phyloP scores from a whole-genome alignment of 2,113 vertebrate genomes.

The Syrmaticus mikado region DNA sequence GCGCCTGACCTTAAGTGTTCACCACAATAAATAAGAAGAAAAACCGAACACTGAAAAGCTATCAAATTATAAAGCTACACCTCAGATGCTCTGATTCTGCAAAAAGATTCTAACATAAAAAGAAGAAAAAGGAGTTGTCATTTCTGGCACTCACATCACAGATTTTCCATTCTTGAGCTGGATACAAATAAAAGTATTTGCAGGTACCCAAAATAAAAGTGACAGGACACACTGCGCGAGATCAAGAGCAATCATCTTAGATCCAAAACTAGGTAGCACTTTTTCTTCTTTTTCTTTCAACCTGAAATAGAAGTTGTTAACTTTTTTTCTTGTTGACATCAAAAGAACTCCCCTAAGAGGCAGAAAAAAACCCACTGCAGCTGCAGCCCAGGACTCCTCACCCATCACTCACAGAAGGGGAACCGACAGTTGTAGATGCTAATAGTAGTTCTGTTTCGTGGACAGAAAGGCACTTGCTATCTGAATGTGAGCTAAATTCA shows the following conservation, averaged over 20 bases:
- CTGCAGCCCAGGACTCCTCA: background rate
- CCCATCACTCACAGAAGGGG: background rate
- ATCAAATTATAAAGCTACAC: background rate
- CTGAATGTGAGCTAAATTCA: background rate
- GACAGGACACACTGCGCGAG: background rate
- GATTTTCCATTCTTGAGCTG: background rate
- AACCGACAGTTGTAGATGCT: background rate
- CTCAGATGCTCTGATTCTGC: background rate
- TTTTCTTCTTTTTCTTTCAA: background rate
- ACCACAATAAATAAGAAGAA: slow-evolving; percentile 1
- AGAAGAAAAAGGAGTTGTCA: slow-evolving; percentile 16
- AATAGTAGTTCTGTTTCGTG: background rate
- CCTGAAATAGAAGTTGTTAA: background rate
- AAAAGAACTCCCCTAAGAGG: slow-evolving; percentile 7
- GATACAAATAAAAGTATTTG: slow-evolving; percentile 36
- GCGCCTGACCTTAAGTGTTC: background rate
- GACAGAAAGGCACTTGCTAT: background rate
- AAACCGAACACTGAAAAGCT: background rate
- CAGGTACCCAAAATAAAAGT: slow-evolving; percentile 20
- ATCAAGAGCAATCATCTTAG: background rate
- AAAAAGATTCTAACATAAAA: background rate
- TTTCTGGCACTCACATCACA: slow-evolving; percentile 16
- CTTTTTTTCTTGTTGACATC: slow-evolving; percentile 25
- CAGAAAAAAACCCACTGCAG: background rate
- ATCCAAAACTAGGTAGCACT: background rate